Evolutionary conservation across 2,797 vertebrate genomes (phyloP).

Genomic region (Helarctos malayanus): DNA sequence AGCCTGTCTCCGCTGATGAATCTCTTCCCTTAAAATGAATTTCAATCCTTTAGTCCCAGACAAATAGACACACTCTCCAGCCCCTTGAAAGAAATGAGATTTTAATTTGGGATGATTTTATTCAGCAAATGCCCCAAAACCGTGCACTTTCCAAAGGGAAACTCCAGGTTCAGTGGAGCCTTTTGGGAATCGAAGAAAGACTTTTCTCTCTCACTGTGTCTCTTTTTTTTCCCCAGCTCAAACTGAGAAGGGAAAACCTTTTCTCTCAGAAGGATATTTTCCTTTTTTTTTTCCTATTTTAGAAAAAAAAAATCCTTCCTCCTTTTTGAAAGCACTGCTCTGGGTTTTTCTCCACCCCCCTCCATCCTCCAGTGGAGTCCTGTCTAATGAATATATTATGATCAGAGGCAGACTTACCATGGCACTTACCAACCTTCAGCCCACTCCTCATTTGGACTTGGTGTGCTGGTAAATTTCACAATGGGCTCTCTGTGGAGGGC

Average conservation of each 20-base stretch:
- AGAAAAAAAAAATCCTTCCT: background rate
- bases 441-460: rapidly evolving
- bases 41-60: conserved; percentile 66
- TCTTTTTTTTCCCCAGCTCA: background rate
- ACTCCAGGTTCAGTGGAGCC: background rate
- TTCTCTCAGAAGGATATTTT: conserved; percentile 21
- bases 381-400: background rate
- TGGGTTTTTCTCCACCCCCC: background rate
- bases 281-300: background rate
- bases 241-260: background rate
- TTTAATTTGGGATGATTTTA: conserved; percentile 75
- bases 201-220: background rate
- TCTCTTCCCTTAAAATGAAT: conserved; percentile 13
- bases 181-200: conserved; percentile 28
- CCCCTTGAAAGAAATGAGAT: conserved; percentile 67
- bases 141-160: conserved; percentile 64
- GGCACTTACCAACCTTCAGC: background rate
- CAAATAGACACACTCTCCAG: conserved; percentile 52
- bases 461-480: background rate
- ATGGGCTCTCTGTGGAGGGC: rapidly evolving
- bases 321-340: background rate
- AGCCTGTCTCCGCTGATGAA: background rate
- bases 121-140: conserved; percentile 70
- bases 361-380: background rate
- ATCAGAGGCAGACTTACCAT: background rate